Percentiles rank a stretch among this genome's conserved stretches.
Evolutionary conservation across 2,797 vertebrate genomes (phyloP).

Genomic region (Hypotaenidia okinawae): DNA sequence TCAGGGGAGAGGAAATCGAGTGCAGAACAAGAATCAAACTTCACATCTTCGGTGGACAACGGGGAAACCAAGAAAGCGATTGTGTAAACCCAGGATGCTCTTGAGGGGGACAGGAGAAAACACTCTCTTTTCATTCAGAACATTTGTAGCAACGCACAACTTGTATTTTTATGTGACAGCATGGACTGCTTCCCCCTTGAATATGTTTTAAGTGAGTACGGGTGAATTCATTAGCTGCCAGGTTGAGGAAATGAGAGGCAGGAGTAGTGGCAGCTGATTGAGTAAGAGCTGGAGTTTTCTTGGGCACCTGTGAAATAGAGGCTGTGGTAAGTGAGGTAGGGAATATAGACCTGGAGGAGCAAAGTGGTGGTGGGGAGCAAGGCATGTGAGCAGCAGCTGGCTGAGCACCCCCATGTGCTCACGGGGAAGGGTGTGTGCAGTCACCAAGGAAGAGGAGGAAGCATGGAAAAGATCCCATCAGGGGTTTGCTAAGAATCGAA

Average conservation of each 20-base stretch:
- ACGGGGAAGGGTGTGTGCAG: accelerated
- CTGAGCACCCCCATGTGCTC: neutral
- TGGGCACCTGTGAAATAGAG: neutral
- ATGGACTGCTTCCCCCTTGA: neutral
- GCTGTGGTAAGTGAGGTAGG: neutral
- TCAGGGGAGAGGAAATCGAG: neutral
- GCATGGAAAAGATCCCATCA: neutral
- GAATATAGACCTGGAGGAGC: neutral
- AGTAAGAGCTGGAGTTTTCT: neutral
- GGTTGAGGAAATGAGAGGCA: neutral
- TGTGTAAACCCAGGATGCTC: neutral
- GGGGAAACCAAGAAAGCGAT: neutral
- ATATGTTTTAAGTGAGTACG: neutral
- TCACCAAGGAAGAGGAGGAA: neutral
- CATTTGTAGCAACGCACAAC: neutral
- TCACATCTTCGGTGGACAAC: neutral
- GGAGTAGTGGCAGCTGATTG: neutral
- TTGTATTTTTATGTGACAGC: neutral
- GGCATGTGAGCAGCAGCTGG: neutral
- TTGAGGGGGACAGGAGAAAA: neutral
- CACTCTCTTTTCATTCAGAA: neutral
- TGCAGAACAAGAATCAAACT: conserved; percentile 24
- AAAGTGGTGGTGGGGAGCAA: neutral
- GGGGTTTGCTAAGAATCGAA: neutral
- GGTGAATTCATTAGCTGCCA: neutral